Percentiles rank a stretch among this genome's conserved stretches.
phyloP scores from a whole-genome alignment of 2,888 invertebrate species.

The Apotomis turbidana region DNA sequence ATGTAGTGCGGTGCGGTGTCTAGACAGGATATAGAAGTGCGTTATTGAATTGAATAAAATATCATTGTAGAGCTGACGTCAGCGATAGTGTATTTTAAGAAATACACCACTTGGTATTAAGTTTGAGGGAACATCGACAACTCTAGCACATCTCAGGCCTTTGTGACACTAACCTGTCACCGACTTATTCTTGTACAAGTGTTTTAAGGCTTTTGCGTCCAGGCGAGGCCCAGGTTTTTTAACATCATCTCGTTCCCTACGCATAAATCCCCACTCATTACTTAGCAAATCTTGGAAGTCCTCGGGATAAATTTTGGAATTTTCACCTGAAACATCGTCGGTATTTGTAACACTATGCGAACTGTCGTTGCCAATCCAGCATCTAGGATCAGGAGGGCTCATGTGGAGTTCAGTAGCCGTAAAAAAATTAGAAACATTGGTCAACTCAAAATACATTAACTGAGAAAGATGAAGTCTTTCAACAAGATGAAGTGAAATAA shows the following conservation, averaged over 20 bases:
- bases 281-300: slow-evolving; percentile 85
- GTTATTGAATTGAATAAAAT: slow-evolving; percentile 57
- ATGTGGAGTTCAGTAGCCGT: slow-evolving; percentile 56
- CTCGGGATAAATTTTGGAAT: slow-evolving; percentile 75
- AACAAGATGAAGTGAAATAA: slow-evolving; percentile 61
- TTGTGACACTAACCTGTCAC: slow-evolving; percentile 83
- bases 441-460: slow-evolving; percentile 56
- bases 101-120: slow-evolving; percentile 46
- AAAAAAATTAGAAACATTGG: slow-evolving; percentile 53
- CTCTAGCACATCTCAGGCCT: slow-evolving; percentile 63
- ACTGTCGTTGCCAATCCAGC: slow-evolving; percentile 52
- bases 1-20: slow-evolving; percentile 78
- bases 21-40: slow-evolving; percentile 74
- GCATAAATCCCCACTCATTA: slow-evolving; percentile 90
- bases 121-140: slow-evolving; percentile 70
- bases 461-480: slow-evolving; percentile 54
- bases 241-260: slow-evolving; percentile 95
- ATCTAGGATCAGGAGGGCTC: slow-evolving; percentile 56
- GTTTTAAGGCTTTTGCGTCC: slow-evolving; percentile 85
- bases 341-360: slow-evolving; percentile 67
- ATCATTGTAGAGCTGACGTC: slow-evolving; percentile 52
- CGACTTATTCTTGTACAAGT: slow-evolving; percentile 78
- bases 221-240: slow-evolving; percentile 97
- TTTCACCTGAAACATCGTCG: slow-evolving; percentile 82
- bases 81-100: slow-evolving; percentile 53